These are phyloP conservation scores for Aulostomus chinensis DNA, from an alignment of 2,797 vertebrate genomes.

Conservation along the genomic window DNA sequence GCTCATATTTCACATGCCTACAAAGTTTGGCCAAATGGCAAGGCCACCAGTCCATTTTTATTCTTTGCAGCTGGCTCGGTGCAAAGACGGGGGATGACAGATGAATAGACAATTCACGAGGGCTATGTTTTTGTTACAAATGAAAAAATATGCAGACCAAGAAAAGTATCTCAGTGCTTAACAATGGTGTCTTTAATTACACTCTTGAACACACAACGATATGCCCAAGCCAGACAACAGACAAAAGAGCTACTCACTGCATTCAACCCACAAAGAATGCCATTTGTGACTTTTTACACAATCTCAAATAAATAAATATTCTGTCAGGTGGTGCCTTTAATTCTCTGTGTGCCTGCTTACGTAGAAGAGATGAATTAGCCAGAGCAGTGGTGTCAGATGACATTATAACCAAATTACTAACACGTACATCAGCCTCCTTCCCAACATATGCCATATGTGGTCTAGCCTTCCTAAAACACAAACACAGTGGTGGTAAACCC, in stretches of 20 bases:
- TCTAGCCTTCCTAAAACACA: background rate
- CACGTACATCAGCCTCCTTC: background rate
- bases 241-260: conserved; percentile 50
- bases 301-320: conserved; percentile 22
- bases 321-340: conserved; percentile 5
- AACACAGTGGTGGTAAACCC: background rate
- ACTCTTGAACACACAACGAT: conserved; percentile 39
- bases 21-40: conserved; percentile 63
- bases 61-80: conserved; percentile 58
- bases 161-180: conserved; percentile 41
- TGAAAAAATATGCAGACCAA: conserved; percentile 35
- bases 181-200: conserved; percentile 52
- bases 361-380: conserved; percentile 5
- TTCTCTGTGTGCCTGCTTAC: conserved; percentile 3
- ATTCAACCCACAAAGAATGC: conserved; percentile 38
- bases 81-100: conserved; percentile 34
- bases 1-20: conserved; percentile 66
- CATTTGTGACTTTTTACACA: conserved; percentile 22
- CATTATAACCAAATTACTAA: conserved; percentile 1
- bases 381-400: background rate
- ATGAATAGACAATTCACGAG: conserved; percentile 53
- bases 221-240: conserved; percentile 36
- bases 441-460: background rate
- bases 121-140: conserved; percentile 51
- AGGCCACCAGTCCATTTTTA: conserved; percentile 60